A percentile compares a stretch with the other conserved stretches of the same genome.
Conservation (phyloP, 1,140 invertebrate species). For the Coelopa frigida region DNA sequence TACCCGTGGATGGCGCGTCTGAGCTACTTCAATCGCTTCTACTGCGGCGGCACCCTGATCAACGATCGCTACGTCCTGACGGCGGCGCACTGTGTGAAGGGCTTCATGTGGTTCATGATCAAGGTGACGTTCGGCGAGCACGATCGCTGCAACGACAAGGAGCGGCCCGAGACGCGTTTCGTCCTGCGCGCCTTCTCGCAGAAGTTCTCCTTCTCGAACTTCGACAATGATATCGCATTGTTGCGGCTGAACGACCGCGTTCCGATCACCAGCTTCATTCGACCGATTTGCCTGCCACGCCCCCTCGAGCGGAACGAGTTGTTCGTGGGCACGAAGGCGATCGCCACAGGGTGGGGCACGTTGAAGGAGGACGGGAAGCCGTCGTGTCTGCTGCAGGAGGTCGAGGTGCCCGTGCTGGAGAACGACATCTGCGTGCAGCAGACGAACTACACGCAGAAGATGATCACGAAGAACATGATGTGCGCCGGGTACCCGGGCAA, state of each 20-base stretch:
- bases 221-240: slow-evolving; percentile 79
- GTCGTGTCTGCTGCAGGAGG: slow-evolving; percentile 71
- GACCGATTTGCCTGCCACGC: slow-evolving; percentile 68
- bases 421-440: slow-evolving; percentile 65
- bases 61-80: slow-evolving; percentile 49
- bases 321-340: slow-evolving; percentile 59
- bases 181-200: slow-evolving; percentile 64
- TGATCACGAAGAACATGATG: slow-evolving; percentile 81
- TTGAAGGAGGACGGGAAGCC: slow-evolving; percentile 72
- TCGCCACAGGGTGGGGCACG: slow-evolving; percentile 80
- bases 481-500: slow-evolving; percentile 71
- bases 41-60: slow-evolving; percentile 41
- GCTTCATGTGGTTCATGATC: slow-evolving; percentile 86
- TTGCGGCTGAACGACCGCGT: slow-evolving; percentile 69
- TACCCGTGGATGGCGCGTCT: slow-evolving; percentile 44
- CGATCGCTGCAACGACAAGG: slow-evolving; percentile 67
- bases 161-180: slow-evolving; percentile 64
- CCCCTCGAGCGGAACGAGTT: slow-evolving; percentile 51
- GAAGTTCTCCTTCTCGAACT: slow-evolving; percentile 73
- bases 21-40: slow-evolving; percentile 29
- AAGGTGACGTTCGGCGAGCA: slow-evolving; percentile 78
- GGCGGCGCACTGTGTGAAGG: slow-evolving; percentile 61
- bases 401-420: slow-evolving; percentile 73
- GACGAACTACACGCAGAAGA: slow-evolving; percentile 67
- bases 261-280: slow-evolving; percentile 62